Evolutionary conservation across 2,113 vertebrate genomes (phyloP).

Genomic region (Neodontobutis hainanensis): DNA sequence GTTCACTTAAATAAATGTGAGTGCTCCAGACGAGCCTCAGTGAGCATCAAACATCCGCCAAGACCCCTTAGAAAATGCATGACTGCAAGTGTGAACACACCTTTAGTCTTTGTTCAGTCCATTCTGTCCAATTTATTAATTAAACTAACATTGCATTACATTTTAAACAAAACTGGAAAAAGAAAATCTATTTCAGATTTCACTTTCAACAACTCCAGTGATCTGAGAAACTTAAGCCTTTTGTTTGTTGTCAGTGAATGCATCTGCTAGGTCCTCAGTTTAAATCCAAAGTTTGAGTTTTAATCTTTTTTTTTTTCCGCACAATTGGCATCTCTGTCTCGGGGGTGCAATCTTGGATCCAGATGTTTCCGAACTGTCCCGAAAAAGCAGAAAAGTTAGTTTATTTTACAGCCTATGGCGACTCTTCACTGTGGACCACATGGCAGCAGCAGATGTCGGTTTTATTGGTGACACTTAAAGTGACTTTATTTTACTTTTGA

Average conservation of each 20-base stretch:
- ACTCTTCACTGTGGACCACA: slow-evolving; percentile 32
- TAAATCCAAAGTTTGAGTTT: not conserved
- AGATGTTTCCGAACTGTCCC: not conserved
- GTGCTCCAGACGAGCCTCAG: too few relatives aligned
- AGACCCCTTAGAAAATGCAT: too few relatives aligned
- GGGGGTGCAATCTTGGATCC: slow-evolving; percentile 24
- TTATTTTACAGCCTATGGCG: slow-evolving; percentile 26
- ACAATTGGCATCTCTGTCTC: slow-evolving; percentile 39
- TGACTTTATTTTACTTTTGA: slow-evolving; percentile 21
- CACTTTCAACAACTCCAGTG: too few relatives aligned
- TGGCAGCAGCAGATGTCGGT: slow-evolving; percentile 47
- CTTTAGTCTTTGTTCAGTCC: too few relatives aligned
- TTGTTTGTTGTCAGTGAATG: not conserved
- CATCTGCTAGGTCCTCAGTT: not conserved
- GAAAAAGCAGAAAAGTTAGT: not conserved
- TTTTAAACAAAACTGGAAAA: too few relatives aligned
- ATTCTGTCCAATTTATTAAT: too few relatives aligned
- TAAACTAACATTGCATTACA: too few relatives aligned
- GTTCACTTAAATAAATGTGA: too few relatives aligned
- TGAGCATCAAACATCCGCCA: too few relatives aligned
- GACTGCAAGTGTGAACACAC: too few relatives aligned
- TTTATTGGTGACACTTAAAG: slow-evolving; percentile 22
- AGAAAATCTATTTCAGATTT: too few relatives aligned
- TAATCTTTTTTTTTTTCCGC: slow-evolving; percentile 20
- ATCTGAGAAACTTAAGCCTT: not conserved